Evolutionary conservation across 2,797 vertebrate genomes (phyloP).

Genomic region (Acridotheres tristis): DNA sequence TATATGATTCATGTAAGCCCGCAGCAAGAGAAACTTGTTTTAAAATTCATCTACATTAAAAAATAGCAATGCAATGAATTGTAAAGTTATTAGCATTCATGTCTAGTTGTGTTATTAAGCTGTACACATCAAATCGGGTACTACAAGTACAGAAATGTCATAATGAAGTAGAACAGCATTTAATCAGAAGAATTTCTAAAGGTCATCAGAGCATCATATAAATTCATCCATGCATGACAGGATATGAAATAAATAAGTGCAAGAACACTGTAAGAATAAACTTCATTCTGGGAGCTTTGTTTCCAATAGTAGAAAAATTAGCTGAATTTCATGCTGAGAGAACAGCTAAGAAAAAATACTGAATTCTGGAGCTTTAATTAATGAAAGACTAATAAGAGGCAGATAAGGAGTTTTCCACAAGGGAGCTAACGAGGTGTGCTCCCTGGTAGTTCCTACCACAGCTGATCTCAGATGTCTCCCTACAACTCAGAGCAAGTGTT

Average conservation of each 20-base stretch:
- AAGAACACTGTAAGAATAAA: conserved; percentile 46
- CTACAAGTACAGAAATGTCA: conserved; percentile 78
- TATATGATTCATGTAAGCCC: conserved; percentile 83
- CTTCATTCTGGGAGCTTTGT: conserved; percentile 44
- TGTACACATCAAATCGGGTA: conserved; percentile 77
- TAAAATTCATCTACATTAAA: conserved; percentile 84
- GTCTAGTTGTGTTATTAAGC: conserved; percentile 81
- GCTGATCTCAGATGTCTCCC: not conserved
- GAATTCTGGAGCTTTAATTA: conserved; percentile 51
- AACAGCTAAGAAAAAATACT: conserved; percentile 5
- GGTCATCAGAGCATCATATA: conserved; percentile 76
- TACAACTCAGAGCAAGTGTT: conserved; percentile 10
- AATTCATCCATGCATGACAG: conserved; percentile 70
- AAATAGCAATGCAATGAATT: conserved; percentile 78
- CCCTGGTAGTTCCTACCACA: not conserved
- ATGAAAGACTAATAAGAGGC: conserved; percentile 55
- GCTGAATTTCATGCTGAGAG: conserved; percentile 25
- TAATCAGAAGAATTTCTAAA: conserved; percentile 80
- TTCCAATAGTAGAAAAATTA: conserved; percentile 39
- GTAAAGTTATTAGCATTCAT: conserved; percentile 81
- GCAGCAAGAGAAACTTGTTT: conserved; percentile 81
- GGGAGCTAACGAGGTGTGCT: conserved; percentile 31
- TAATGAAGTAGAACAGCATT: conserved; percentile 74
- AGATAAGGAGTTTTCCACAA: conserved; percentile 33
- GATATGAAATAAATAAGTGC: conserved; percentile 66